Conservation (phyloP, 2,797 vertebrate genomes). For the Esox lucius region DNA sequence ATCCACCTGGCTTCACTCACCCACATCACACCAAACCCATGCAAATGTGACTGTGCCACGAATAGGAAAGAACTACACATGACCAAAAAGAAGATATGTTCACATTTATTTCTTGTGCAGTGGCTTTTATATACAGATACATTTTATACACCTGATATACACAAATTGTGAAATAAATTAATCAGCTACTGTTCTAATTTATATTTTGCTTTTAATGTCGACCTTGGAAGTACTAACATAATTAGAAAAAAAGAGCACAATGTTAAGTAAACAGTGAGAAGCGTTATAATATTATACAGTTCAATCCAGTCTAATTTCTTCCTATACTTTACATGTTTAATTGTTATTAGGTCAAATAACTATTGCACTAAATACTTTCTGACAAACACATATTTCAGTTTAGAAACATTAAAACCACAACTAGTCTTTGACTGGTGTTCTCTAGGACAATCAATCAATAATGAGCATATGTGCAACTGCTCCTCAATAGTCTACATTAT, state of each 20-base stretch:
- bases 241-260: constrained; percentile 39
- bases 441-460: constrained; percentile 51
- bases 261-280: constrained; percentile 59
- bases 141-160: constrained; percentile 77
- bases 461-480: constrained; percentile 55
- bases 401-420: constrained; percentile 58
- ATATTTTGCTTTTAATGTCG: constrained; percentile 59
- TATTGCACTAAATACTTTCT: constrained; percentile 70
- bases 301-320: constrained; percentile 46
- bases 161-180: constrained; percentile 75
- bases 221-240: constrained; percentile 49
- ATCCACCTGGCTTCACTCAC: constrained; percentile 28
- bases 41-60: neutral
- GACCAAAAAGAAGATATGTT: constrained; percentile 64
- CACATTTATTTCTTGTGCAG: constrained; percentile 80
- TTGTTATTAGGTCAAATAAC: constrained; percentile 52
- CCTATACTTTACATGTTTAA: constrained; percentile 44
- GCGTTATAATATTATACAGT: constrained; percentile 48
- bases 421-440: constrained; percentile 55
- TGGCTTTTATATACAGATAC: constrained; percentile 77
- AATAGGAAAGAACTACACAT: constrained; percentile 33
- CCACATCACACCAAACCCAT: neutral
- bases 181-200: constrained; percentile 64
- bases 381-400: constrained; percentile 54
- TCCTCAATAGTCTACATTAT: constrained; percentile 54